These are phyloP conservation scores for Mythimna vitellina DNA, from an alignment of 2,888 invertebrate species.

Conservation along the genomic window DNA sequence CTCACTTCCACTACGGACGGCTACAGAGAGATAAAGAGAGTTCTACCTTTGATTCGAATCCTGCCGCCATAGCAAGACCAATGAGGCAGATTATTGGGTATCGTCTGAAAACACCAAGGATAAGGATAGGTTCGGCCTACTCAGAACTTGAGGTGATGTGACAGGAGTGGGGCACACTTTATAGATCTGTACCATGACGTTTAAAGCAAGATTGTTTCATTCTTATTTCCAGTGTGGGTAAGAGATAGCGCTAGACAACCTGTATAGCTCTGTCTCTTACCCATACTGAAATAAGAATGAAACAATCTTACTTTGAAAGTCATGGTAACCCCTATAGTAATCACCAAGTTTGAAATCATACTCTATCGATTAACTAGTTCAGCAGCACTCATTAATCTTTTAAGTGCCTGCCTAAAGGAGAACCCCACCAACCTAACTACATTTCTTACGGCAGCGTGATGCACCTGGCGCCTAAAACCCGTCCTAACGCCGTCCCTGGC, in stretches of 20 bases:
- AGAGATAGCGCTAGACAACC: no score
- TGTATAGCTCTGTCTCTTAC: no score
- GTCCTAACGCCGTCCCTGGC: constrained; percentile 64
- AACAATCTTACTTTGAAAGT: no score
- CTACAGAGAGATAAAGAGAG: neutral
- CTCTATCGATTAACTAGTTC: neutral
- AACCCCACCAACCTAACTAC: neutral
- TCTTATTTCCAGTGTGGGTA: no score
- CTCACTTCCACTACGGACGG: neutral
- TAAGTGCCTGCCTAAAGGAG: neutral
- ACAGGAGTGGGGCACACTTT: neutral
- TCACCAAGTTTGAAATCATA: neutral
- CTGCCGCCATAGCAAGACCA: neutral
- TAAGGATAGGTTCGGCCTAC: neutral
- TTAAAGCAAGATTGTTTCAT: no score
- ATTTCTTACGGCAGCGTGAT: neutral
- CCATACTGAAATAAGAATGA: no score
- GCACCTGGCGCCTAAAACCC: constrained; percentile 10
- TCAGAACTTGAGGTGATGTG: neutral
- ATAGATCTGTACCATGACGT: no score
- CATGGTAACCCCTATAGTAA: no score
- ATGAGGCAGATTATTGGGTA: neutral
- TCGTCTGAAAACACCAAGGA: neutral
- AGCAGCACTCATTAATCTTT: neutral
- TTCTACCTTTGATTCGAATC: neutral